Percentiles rank a stretch among this genome's conserved stretches.
phyloP scores from a whole-genome alignment of 2,113 vertebrate genomes.

The Irena cyanogastra region DNA sequence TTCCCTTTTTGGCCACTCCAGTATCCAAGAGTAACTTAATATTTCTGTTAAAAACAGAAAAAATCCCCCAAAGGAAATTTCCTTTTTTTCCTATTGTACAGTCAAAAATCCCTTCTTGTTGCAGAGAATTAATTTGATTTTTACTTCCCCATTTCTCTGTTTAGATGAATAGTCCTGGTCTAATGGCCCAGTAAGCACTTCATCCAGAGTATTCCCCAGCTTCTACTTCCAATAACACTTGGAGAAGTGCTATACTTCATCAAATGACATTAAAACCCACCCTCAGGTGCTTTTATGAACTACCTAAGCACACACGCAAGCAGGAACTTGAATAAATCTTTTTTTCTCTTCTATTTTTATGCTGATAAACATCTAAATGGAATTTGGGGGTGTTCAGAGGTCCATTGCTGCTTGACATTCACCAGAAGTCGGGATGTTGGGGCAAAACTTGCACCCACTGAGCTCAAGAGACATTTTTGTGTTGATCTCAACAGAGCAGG shows the following conservation, averaged over 20 bases:
- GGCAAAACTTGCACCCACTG: background rate
- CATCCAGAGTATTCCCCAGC: background rate
- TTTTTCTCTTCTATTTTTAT: background rate
- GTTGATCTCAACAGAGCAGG: background rate
- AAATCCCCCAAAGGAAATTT: constrained; percentile 18
- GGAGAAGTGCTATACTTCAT: background rate
- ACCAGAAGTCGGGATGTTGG: background rate
- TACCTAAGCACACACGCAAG: background rate
- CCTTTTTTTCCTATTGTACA: background rate
- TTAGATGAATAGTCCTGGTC: background rate
- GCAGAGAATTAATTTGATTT: background rate
- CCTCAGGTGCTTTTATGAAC: background rate
- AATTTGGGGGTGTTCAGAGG: background rate
- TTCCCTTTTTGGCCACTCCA: constrained; percentile 7
- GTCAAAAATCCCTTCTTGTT: constrained; percentile 9
- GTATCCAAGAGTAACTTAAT: background rate
- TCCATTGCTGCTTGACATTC: background rate
- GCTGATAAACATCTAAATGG: background rate
- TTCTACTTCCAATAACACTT: background rate
- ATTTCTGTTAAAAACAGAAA: background rate
- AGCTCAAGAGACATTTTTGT: background rate
- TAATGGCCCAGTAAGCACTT: background rate
- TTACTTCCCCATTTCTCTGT: constrained; percentile 13
- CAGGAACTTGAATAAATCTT: background rate
- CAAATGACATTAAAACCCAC: background rate